phyloP scores from a whole-genome alignment of 2,797 vertebrate species.

The Parotocinclus haroldoi region DNA sequence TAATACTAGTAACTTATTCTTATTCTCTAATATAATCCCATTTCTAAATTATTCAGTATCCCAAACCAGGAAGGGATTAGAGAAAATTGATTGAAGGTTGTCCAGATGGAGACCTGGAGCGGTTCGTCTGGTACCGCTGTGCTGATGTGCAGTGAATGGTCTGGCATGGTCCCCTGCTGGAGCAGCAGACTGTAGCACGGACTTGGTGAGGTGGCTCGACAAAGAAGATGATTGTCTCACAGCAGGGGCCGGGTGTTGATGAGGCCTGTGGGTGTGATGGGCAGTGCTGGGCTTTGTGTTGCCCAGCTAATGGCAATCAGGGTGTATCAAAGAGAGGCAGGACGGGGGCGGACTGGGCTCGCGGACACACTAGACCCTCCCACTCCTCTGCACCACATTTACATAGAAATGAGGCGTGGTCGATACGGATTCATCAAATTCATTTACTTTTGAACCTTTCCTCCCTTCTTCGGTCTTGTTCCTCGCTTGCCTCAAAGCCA shows the following conservation, averaged over 20 bases:
- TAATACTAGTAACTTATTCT: too few species aligned
- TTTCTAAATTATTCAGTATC: background rate
- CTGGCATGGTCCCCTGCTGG: constrained; percentile 32
- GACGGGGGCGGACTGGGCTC: constrained; percentile 60
- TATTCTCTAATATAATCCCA: too few species aligned
- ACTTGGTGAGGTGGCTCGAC: constrained; percentile 55
- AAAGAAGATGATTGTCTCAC: constrained; percentile 71
- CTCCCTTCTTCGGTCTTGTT: background rate
- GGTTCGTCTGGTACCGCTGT: constrained; percentile 3
- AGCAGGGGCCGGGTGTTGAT: constrained; percentile 68
- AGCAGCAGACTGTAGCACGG: constrained; percentile 60
- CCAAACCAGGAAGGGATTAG: background rate
- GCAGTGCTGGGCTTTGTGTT: constrained; percentile 53
- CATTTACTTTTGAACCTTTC: constrained; percentile 65
- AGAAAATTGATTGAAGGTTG: background rate
- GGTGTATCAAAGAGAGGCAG: constrained; percentile 70
- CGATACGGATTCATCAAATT: constrained; percentile 73
- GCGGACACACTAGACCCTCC: constrained; percentile 55
- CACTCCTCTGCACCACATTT: constrained; percentile 61
- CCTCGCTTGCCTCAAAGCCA: constrained; percentile 37
- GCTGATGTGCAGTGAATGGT: constrained; percentile 10
- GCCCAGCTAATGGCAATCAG: constrained; percentile 64
- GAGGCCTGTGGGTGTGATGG: constrained; percentile 64
- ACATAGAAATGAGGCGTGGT: constrained; percentile 73
- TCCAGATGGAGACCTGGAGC: background rate